A percentile compares a stretch with the other conserved stretches of the same genome.
phyloP scores from a whole-genome alignment of 2,888 invertebrate species.

The Panzeria rudis region DNA sequence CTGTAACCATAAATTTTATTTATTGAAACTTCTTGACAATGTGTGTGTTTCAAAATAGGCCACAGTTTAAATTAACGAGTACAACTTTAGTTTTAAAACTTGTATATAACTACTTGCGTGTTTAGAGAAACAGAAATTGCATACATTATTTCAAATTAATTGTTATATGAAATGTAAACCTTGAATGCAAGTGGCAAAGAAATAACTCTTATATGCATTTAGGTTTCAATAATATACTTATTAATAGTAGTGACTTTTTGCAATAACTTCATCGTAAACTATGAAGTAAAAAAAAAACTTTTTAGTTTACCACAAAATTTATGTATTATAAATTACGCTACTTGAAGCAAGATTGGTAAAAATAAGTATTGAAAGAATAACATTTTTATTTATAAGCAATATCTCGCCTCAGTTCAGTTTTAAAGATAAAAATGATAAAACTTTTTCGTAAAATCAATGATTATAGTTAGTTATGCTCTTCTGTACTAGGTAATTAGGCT shows the following conservation, averaged over 20 bases:
- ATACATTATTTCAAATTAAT: not conserved
- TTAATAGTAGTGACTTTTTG: no score
- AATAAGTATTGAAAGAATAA: no score
- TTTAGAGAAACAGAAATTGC: not conserved
- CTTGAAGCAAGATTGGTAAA: not conserved
- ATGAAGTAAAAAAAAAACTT: not conserved
- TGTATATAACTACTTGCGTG: constrained; percentile 26
- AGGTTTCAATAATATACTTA: no score
- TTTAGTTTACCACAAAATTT: not conserved
- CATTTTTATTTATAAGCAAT: no score
- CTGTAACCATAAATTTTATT: constrained; percentile 10
- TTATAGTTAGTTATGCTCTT: no score
- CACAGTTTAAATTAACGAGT: constrained; percentile 11
- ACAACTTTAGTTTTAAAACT: not conserved
- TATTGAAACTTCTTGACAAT: constrained; percentile 26
- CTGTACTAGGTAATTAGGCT: no score
- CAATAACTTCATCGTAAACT: not conserved
- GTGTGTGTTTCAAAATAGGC: constrained; percentile 21
- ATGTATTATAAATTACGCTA: not conserved
- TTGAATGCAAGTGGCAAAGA: not conserved
- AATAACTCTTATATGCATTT: not conserved
- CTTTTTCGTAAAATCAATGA: no score
- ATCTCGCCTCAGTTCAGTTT: no score
- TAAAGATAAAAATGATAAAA: no score
- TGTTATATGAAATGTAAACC: not conserved